phyloP scores from a whole-genome alignment of 2,113 vertebrate genomes.

The Ctenodactylus gundi region DNA sequence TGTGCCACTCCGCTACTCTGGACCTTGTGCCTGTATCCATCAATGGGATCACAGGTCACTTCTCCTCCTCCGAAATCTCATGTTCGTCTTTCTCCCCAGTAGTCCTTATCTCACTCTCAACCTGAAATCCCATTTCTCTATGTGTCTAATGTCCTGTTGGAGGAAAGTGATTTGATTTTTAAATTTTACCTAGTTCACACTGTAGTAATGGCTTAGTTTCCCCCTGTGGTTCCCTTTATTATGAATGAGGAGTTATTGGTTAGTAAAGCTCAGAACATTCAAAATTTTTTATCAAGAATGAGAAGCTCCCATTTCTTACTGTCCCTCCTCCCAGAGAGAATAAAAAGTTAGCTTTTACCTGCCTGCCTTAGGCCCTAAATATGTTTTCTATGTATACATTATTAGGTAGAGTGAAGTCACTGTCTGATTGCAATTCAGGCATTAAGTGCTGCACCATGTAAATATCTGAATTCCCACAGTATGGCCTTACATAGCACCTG shows the following conservation, averaged over 20 bases:
- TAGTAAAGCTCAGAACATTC: neutral
- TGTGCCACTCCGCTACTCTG: neutral
- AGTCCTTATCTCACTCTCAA: neutral
- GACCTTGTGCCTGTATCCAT: neutral
- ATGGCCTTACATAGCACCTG: neutral
- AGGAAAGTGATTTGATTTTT: slow-evolving; percentile 14
- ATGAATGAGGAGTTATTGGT: neutral
- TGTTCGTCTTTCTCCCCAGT: too few species aligned
- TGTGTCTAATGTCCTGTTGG: neutral
- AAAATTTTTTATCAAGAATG: slow-evolving; percentile 7
- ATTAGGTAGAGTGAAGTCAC: neutral
- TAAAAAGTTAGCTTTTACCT: neutral
- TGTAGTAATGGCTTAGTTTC: too few species aligned
- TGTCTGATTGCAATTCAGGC: neutral
- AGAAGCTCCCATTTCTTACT: neutral
- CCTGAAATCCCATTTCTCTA: neutral
- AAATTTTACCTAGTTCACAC: slow-evolving; percentile 23
- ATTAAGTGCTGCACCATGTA: neutral
- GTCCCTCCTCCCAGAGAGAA: neutral
- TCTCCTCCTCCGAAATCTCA: neutral
- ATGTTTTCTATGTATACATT: neutral
- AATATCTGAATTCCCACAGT: neutral
- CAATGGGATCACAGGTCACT: neutral
- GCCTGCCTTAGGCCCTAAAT: neutral
- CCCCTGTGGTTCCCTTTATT: neutral